These are phyloP conservation scores for Galerucella calmariensis DNA, from an alignment of 2,888 invertebrate genomes.

Conservation along the genomic window DNA sequence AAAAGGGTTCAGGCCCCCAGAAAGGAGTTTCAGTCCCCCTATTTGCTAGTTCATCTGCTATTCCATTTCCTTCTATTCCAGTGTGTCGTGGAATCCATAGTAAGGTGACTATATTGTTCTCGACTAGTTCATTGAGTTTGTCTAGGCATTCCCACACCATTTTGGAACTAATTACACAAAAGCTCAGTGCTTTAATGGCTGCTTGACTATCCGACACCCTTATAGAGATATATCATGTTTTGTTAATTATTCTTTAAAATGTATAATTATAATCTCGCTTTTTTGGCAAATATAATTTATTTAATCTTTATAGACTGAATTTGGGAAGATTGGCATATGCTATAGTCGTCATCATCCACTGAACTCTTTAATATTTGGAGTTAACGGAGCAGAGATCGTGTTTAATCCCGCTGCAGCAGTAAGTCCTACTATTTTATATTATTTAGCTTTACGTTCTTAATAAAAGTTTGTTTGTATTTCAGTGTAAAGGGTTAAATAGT, in stretches of 20 bases:
- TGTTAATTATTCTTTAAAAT: background rate
- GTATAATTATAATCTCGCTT: background rate
- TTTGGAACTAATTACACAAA: too few relatives aligned
- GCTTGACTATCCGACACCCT: too few relatives aligned
- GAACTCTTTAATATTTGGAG: slow-evolving; percentile 97
- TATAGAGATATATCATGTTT: too few relatives aligned
- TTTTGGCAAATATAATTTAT: background rate
- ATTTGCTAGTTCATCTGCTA: too few relatives aligned
- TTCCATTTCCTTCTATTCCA: too few relatives aligned
- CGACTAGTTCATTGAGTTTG: too few relatives aligned
- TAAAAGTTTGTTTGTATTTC: background rate
- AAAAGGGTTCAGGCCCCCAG: too few relatives aligned
- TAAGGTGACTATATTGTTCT: too few relatives aligned
- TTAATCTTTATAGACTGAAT: slow-evolving; percentile 72
- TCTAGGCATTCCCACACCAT: too few relatives aligned
- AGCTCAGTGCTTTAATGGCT: too few relatives aligned
- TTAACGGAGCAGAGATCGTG: slow-evolving; percentile 98
- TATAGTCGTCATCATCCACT: slow-evolving; percentile 97
- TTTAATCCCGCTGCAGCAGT: slow-evolving; percentile 98
- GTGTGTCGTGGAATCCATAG: too few relatives aligned
- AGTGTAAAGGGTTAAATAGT: background rate
- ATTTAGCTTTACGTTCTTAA: background rate
- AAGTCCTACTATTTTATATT: slow-evolving; percentile 45
- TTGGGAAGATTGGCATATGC: slow-evolving; percentile 91
- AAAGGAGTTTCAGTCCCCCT: too few relatives aligned